Evolutionary conservation across 1,140 invertebrate species (phyloP).

Genomic region (Drosophila novamexicana): DNA sequence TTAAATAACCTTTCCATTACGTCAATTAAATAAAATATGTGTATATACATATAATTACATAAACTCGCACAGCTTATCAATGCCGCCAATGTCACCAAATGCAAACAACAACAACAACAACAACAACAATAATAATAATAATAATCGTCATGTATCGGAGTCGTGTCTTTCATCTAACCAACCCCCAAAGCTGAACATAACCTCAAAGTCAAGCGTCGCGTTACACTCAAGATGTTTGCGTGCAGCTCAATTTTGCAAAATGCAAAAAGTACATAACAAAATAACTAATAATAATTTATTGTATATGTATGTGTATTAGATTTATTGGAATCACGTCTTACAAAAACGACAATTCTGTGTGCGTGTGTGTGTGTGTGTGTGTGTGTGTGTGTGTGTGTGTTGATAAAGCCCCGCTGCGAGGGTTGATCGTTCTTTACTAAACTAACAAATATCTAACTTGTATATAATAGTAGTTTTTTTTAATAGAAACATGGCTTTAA

Average conservation of each 20-base stretch:
- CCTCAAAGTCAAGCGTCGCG: conserved; percentile 11
- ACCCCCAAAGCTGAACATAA: conserved; percentile 21
- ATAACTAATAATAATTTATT: conserved; percentile 29
- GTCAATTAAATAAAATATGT: conserved; percentile 65
- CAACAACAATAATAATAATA: neutral
- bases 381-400: neutral
- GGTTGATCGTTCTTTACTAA: neutral
- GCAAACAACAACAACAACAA: conserved; percentile 45
- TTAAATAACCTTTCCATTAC: conserved; percentile 78
- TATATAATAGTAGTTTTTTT: too few species aligned
- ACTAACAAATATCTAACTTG: too few species aligned
- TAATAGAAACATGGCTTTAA: too few species aligned
- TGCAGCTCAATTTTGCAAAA: conserved; percentile 29
- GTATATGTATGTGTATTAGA: neutral
- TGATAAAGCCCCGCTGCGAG: conserved; percentile 37
- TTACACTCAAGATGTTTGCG: conserved; percentile 8
- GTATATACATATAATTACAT: conserved; percentile 64
- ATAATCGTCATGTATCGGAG: conserved; percentile 30
- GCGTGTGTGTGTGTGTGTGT: too few species aligned
- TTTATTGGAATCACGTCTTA: conserved; percentile 48
- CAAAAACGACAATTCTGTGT: conserved; percentile 4
- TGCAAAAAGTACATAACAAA: conserved; percentile 10
- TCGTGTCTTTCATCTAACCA: conserved; percentile 19
- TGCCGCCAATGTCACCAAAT: conserved; percentile 62
- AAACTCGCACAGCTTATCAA: conserved; percentile 65